A percentile compares a stretch with the other conserved stretches of the same genome.
These are phyloP conservation scores for Boloria euphrosyne DNA, from an alignment of 2,888 invertebrate genomes.

Conservation along the genomic window DNA sequence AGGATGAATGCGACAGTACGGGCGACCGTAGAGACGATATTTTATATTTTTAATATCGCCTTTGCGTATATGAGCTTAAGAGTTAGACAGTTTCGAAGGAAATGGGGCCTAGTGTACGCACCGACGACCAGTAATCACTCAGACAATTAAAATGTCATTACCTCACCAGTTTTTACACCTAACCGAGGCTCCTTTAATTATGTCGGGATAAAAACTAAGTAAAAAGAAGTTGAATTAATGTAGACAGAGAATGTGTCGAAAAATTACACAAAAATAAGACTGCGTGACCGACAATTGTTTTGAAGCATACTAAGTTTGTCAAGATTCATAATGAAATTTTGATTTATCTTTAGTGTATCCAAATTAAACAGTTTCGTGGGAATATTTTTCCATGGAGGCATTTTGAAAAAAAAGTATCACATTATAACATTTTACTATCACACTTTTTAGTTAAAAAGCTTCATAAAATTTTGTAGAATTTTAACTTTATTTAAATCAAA, in stretches of 20 bases:
- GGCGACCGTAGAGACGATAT: conserved; percentile 20
- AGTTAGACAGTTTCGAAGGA: conserved; percentile 32
- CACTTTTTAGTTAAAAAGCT: no score
- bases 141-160: conserved; percentile 82
- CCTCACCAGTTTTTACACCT: conserved; percentile 75
- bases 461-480: no score
- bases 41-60: conserved; percentile 16
- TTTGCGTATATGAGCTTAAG: conserved; percentile 34
- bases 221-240: conserved; percentile 53
- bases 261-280: conserved; percentile 45
- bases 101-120: conserved; percentile 37
- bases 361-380: background rate
- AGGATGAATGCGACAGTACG: conserved; percentile 77
- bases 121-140: conserved; percentile 69
- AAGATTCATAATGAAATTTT: conserved; percentile 11
- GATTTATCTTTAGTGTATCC: background rate
- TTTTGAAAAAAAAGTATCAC: no score
- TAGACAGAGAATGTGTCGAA: conserved; percentile 42
- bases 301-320: conserved; percentile 13
- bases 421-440: no score
- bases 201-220: conserved; percentile 58
- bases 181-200: conserved; percentile 70
- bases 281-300: conserved; percentile 40
- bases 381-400: no score
- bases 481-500: no score